A percentile compares a stretch with the other conserved stretches of the same genome.
Conservation (phyloP, 2,888 invertebrate species). For the Eupsilia transversa region DNA sequence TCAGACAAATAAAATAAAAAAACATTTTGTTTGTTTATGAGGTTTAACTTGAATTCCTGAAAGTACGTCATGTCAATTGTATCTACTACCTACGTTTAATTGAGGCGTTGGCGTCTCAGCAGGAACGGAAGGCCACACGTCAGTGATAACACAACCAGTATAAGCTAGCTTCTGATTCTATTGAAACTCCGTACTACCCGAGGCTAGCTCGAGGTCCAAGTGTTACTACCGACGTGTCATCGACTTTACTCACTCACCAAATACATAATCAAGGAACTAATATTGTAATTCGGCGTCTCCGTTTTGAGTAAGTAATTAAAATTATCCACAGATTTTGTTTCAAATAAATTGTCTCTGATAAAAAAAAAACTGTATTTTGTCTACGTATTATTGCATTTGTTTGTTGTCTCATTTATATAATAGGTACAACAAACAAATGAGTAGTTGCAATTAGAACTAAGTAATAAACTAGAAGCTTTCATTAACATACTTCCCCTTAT, state of each 20-base stretch:
- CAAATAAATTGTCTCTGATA: too few species aligned
- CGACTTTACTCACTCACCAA: too few species aligned
- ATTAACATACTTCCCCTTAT: conserved; percentile 46
- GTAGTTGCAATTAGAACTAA: background rate
- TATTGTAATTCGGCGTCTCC: background rate
- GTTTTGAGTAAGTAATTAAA: background rate
- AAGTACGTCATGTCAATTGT: background rate
- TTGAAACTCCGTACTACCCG: background rate
- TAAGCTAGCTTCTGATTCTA: background rate
- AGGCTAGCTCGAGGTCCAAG: background rate
- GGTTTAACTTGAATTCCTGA: background rate
- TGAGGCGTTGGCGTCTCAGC: background rate
- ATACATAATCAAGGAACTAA: background rate
- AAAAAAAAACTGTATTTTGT: background rate
- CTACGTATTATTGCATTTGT: background rate
- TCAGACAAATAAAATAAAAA: conserved; percentile 5
- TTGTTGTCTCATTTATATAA: background rate
- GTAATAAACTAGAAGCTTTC: conserved; percentile 33
- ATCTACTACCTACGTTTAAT: too few species aligned
- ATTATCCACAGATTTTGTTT: background rate
- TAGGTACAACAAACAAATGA: background rate
- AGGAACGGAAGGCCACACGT: too few species aligned
- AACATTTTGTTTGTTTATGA: background rate
- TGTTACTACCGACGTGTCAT: background rate
- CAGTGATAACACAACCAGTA: background rate